These are phyloP conservation scores for Brachymystax lenok DNA, from an alignment of 2,797 vertebrate species.

Conservation along the genomic window DNA sequence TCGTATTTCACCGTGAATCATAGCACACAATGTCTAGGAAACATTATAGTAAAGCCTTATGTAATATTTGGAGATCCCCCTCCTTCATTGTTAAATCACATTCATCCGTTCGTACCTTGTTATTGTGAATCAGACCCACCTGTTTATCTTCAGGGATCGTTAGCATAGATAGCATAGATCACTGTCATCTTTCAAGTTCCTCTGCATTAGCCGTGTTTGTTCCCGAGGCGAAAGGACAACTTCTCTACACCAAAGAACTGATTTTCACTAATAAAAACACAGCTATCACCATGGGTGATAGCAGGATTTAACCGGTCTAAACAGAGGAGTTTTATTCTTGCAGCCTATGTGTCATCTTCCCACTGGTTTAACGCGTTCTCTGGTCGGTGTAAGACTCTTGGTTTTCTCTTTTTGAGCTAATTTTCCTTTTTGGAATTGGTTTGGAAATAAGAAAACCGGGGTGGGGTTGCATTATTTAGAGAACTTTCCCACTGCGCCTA, in stretches of 20 bases:
- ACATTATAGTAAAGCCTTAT: not conserved
- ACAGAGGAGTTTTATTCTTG: conserved; percentile 33
- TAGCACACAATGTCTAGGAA: not conserved
- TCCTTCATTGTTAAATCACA: not conserved
- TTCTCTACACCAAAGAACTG: conserved; percentile 30
- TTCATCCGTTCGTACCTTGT: not conserved
- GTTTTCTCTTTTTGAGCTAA: conserved; percentile 28
- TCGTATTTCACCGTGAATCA: not conserved
- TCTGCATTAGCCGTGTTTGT: conserved; percentile 12
- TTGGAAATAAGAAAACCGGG: conserved; percentile 7
- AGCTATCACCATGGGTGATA: conserved; percentile 50
- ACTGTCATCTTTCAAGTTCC: conserved; percentile 7
- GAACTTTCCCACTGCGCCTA: conserved; percentile 19
- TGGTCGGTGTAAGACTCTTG: conserved; percentile 20
- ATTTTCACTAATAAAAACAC: conserved; percentile 33
- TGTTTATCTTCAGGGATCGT: not conserved
- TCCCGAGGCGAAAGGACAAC: not conserved
- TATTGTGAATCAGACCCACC: not conserved
- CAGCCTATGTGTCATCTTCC: conserved; percentile 57
- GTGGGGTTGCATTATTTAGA: not conserved
- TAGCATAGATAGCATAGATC: conserved; percentile 5
- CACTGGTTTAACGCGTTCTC: conserved; percentile 48
- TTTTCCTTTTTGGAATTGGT: conserved; percentile 22
- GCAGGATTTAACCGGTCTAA: conserved; percentile 44
- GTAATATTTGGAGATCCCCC: not conserved